A percentile compares a stretch with the other conserved stretches of the same genome.
Evolutionary conservation across 2,113 vertebrate genomes (phyloP).

Genomic region (Catharus fuscescens): DNA sequence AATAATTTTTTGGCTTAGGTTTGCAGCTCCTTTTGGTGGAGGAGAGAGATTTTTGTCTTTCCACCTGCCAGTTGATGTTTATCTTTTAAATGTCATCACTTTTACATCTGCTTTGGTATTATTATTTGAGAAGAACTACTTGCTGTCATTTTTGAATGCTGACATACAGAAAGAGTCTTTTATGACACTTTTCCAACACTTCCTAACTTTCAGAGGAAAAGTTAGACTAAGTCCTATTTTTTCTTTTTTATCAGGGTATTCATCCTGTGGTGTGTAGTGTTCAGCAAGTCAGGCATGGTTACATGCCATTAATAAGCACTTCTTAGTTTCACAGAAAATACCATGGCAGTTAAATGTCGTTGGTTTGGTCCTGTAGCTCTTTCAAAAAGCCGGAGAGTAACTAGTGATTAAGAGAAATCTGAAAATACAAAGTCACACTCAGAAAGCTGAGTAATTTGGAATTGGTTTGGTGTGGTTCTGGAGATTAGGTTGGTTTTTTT

Average conservation of each 20-base stretch:
- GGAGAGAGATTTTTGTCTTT: not conserved
- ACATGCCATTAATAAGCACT: not conserved
- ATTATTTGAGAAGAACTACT: not conserved
- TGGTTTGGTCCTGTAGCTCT: not conserved
- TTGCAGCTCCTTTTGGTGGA: not conserved
- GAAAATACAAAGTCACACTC: not conserved
- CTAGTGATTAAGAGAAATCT: not conserved
- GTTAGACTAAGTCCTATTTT: not conserved
- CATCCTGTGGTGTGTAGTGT: not conserved
- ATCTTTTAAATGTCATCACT: not conserved
- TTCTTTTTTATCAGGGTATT: not conserved
- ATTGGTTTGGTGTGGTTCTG: conserved; percentile 26
- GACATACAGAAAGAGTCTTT: not conserved
- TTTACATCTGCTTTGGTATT: not conserved
- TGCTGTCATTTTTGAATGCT: not conserved
- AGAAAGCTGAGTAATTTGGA: not conserved
- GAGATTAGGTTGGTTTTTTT: not conserved
- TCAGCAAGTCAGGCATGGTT: not conserved
- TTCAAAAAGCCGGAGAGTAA: not conserved
- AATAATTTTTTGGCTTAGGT: not conserved
- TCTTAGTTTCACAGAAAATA: not conserved
- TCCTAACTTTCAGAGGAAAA: not conserved
- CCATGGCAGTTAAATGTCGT: not conserved
- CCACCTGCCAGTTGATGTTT: not conserved
- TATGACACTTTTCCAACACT: not conserved